phyloP scores from a whole-genome alignment of 2,888 invertebrate genomes.

The Pasiphila rectangulata region DNA sequence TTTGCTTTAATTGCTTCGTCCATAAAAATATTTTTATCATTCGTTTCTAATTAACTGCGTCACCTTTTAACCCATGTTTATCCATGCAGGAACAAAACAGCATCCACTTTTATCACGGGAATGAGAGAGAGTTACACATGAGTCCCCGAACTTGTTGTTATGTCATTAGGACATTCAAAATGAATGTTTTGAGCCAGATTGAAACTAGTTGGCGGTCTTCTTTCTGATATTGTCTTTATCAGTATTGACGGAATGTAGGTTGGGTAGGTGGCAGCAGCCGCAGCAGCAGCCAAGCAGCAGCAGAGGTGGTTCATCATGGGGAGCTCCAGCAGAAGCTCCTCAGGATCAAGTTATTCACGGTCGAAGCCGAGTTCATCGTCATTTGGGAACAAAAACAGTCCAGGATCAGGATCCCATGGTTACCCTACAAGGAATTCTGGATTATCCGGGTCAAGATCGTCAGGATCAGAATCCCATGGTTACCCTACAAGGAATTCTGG shows the following conservation, averaged over 20 bases:
- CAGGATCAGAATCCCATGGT: constrained; percentile 7
- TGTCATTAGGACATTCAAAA: constrained; percentile 30
- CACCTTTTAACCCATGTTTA: constrained; percentile 41
- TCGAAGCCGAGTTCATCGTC: constrained; percentile 5
- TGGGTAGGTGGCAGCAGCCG: constrained; percentile 36
- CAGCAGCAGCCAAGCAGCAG: constrained; percentile 30
- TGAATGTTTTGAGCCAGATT: constrained; percentile 26
- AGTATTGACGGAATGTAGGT: constrained; percentile 43
- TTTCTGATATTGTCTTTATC: constrained; percentile 50
- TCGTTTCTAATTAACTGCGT: constrained; percentile 40
- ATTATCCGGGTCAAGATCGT: constrained; percentile 11
- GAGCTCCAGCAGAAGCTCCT: constrained; percentile 19
- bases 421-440: not conserved
- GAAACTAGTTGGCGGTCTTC: constrained; percentile 38
- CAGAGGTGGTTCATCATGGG: no score
- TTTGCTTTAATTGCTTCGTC: constrained; percentile 13
- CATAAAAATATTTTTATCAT: constrained; percentile 21
- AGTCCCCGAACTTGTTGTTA: constrained; percentile 44
- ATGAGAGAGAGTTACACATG: constrained; percentile 29
- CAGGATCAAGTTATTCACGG: constrained; percentile 12
- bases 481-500: constrained; percentile 32
- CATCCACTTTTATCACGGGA: constrained; percentile 17
- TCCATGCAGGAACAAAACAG: constrained; percentile 31
- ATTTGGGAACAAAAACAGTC: constrained; percentile 23
- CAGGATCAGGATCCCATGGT: constrained; percentile 6